Evolutionary conservation across 2,888 invertebrate species (phyloP), one percentile per base, ranked within the genome.

Genomic region (Eumerus sabulonum): DNA sequence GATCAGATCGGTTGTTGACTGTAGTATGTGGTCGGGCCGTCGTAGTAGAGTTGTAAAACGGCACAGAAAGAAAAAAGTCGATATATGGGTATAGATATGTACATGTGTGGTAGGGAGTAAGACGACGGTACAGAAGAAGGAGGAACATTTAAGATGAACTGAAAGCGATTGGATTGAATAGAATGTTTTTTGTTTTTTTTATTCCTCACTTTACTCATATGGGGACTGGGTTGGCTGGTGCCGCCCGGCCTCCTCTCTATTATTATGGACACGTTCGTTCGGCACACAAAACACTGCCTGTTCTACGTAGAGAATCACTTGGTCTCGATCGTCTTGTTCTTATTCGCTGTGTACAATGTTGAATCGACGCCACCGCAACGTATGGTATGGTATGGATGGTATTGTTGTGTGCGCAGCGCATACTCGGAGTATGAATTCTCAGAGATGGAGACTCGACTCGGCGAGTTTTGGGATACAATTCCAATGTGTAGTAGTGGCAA

Each of bases 1-100:
- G 79, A 79, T 79, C 68, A 79, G 64, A 79, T 79, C 74, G 79
- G 74, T 73, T 79, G 79, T 79, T 79, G 79, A 79, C 79, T 79
- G 79, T 79, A 79, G 79, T 79, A 79, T 79, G 77, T 50, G 68
- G 74, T 48, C 79, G 40, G 68, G 74, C 53, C 79, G 40, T 40
- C 40, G 79, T 79, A 79, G 79, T 79, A 74, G 79, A 79, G 79
- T 79, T 79, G 79, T 79, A 79, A 79, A 74, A 79, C 73, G 64
- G 68, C 68, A 60, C 74, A 79, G 64, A 64, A 67, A 56, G 53
- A 47, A 45, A 38, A 36, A 56, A 53, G 74, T 7, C 2, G 7
- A 2, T 7, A 27, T 7, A 7, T 27, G 7, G 2, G 27, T 2
- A 27, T 27, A 27, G 2, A 2, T 27, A 7, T 27, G 7, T 27